Evolutionary conservation across 2,888 invertebrate genomes (phyloP).

Genomic region (Sympetrum striolatum): DNA sequence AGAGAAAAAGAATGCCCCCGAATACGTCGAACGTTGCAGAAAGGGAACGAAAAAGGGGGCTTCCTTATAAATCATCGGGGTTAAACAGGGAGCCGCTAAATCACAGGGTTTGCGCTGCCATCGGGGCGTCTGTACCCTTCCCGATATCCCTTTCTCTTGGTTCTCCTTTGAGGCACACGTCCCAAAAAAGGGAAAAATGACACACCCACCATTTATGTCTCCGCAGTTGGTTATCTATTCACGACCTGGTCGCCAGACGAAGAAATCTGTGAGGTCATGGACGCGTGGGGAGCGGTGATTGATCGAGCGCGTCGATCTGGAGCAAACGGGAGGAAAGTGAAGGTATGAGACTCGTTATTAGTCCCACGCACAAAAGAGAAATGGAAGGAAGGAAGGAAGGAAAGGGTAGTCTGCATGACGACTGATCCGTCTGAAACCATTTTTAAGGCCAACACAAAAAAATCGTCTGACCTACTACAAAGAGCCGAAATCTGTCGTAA

Average conservation of each 20-base stretch:
- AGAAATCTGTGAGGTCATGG: slow-evolving; percentile 44
- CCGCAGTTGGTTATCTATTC: slow-evolving; percentile 17
- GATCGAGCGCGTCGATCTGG: slow-evolving; percentile 11
- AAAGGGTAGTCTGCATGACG: neutral
- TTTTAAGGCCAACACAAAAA: no score
- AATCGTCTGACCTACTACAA: no score
- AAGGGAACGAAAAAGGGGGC: neutral
- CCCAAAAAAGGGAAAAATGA: neutral
- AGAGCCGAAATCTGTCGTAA: no score
- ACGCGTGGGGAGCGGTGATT: slow-evolving; percentile 22
- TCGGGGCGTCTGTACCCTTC: neutral
- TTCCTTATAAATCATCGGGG: neutral
- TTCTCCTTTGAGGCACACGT: neutral
- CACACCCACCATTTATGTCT: neutral
- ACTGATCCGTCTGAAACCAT: no score
- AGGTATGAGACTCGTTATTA: neutral
- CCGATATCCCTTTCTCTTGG: neutral
- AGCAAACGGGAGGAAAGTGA: neutral
- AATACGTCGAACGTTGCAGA: neutral
- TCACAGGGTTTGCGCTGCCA: neutral
- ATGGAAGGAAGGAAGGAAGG: neutral
- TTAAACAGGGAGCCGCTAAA: neutral
- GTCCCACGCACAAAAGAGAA: neutral
- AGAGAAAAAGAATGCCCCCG: neutral
- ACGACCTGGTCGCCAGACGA: slow-evolving; percentile 36